Conservation (phyloP, 2,797 vertebrate genomes). For the Monodelphis domestica region DNA sequence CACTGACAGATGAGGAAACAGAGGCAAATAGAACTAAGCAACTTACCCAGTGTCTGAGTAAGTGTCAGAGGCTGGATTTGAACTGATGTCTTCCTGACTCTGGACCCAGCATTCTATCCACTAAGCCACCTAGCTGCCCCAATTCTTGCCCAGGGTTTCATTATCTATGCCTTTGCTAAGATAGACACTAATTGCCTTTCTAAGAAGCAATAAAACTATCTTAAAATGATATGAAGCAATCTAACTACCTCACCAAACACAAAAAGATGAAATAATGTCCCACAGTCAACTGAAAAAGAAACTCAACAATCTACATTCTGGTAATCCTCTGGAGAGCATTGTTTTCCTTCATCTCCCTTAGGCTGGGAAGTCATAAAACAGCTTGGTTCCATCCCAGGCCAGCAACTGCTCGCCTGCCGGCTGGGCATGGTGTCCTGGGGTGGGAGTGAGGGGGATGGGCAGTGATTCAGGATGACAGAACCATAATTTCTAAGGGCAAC, state of each 20-base stretch:
- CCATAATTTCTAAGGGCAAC: too few relatives aligned
- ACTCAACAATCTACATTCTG: not conserved
- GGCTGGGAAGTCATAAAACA: not conserved
- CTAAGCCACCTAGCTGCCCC: too few relatives aligned
- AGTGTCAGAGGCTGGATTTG: too few relatives aligned
- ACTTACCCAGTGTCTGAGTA: too few relatives aligned
- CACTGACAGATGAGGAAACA: too few relatives aligned
- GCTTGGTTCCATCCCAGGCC: not conserved
- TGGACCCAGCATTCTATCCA: too few relatives aligned
- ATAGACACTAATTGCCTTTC: not conserved
- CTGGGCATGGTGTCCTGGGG: not conserved
- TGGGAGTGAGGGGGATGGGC: too few relatives aligned
- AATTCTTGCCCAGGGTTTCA: too few relatives aligned
- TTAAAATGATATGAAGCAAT: not conserved
- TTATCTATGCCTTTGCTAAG: not conserved
- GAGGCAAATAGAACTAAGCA: too few relatives aligned
- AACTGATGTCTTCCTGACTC: too few relatives aligned
- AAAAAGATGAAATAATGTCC: not conserved
- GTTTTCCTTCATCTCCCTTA: not conserved
- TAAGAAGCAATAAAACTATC: not conserved
- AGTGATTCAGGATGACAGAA: accelerated
- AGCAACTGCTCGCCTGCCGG: not conserved
- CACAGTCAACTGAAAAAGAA: not conserved
- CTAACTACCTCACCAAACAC: not conserved
- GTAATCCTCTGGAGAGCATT: not conserved